phyloP scores from a whole-genome alignment of 2,888 invertebrate species.

The Agrilus mali region DNA sequence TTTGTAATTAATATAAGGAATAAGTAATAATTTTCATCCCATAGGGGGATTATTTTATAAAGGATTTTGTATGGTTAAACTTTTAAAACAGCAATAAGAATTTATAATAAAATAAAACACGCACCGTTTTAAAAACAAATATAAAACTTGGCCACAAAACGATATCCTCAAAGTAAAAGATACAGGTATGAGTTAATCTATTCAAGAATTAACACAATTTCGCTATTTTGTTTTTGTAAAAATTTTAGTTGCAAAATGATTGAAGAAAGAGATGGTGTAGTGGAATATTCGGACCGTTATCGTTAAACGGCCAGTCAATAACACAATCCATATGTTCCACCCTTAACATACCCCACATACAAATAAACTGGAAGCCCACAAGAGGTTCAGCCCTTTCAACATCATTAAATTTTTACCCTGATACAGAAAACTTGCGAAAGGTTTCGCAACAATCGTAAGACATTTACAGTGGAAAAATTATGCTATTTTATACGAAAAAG shows the following conservation, averaged over 20 bases:
- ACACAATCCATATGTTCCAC: neutral
- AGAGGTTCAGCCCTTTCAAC: neutral
- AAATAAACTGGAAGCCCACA: neutral
- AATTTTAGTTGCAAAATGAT: neutral
- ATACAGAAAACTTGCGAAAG: neutral
- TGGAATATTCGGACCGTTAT: neutral
- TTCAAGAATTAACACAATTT: too few species aligned
- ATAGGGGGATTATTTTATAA: too few species aligned
- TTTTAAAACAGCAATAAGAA: too few species aligned
- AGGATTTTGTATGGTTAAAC: too few species aligned
- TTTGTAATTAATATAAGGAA: too few species aligned
- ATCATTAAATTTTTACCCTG: neutral
- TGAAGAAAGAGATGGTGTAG: neutral
- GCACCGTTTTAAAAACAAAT: too few species aligned
- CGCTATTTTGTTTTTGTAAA: too few species aligned
- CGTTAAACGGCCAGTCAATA: neutral
- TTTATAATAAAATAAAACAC: too few species aligned
- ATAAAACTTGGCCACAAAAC: too few species aligned
- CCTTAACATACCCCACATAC: neutral
- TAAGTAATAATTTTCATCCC: too few species aligned
- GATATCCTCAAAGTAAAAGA: too few species aligned
- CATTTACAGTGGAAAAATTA: neutral
- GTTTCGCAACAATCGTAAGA: neutral
- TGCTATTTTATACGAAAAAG: slow-evolving; percentile 1
- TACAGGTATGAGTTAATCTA: too few species aligned